Conservation (phyloP, 30 jellyfish, hydroid and myxozoan species). For the Hydractinia symbiolongicarpus region DNA sequence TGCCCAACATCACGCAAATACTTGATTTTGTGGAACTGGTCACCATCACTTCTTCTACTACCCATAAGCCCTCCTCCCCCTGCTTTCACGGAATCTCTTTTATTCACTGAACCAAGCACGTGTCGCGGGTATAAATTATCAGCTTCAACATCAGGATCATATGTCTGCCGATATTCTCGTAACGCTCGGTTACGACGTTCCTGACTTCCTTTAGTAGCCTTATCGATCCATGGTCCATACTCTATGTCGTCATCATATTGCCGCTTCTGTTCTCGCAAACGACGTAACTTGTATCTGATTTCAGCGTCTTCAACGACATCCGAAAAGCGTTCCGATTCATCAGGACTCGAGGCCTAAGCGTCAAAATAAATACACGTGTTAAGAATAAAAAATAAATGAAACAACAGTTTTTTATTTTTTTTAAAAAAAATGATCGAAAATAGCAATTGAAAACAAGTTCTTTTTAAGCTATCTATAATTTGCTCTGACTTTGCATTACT, state of each 20-base stretch:
- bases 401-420: neutral
- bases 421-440: too few relatives aligned
- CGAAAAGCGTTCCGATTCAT: neutral
- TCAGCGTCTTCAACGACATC: neutral
- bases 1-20: too few relatives aligned
- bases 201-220: neutral
- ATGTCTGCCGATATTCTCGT: neutral
- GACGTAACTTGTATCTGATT: neutral
- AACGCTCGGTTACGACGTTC: neutral
- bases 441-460: too few relatives aligned
- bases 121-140: too few relatives aligned
- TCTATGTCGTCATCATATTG: neutral
- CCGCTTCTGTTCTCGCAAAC: neutral
- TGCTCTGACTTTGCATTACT: too few relatives aligned
- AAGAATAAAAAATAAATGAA: neutral
- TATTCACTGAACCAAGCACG: too few relatives aligned
- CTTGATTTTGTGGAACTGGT: too few relatives aligned
- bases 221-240: conserved; percentile 23
- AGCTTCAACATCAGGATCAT: too few relatives aligned
- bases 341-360: neutral
- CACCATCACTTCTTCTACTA: too few relatives aligned
- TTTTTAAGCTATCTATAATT: too few relatives aligned
- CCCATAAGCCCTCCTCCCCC: too few relatives aligned
- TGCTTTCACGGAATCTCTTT: too few relatives aligned
- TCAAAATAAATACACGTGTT: neutral